Base-by-base conservation (phyloP, 2,113 vertebrate species). In the Dasypus novemcinctus region DNA sequence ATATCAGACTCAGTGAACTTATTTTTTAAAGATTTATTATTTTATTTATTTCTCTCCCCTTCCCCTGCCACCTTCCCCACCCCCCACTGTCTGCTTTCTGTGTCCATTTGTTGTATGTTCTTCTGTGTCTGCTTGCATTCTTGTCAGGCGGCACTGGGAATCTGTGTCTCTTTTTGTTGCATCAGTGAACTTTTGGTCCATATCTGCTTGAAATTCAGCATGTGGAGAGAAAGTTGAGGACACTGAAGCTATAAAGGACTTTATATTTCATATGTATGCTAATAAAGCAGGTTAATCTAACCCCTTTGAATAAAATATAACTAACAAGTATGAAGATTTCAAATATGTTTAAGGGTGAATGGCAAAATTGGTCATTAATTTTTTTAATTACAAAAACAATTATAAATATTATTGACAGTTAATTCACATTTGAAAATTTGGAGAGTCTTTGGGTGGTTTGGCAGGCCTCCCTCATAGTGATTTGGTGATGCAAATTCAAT, bases 1-100 rank as follows among this genome's bases (percentile, higher is more conserved):
- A 2, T 1, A n/a, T 0, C 0, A 3, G 0, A 0, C 11, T 72
- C 46, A 29, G 21, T 12, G n/a, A 25, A 43, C 66, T 75, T 78
- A n/a, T n/a, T n/a, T n/a, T n/a, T n/a, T n/a, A n/a, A n/a, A n/a
- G n/a, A n/a, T n/a, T n/a, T n/a, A n/a, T n/a, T n/a, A n/a, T n/a
- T n/a, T n/a, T n/a, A n/a, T n/a, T n/a, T n/a, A n/a, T n/a, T n/a
- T n/a, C n/a, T n/a, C n/a, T n/a, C n/a, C n/a, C n/a, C n/a, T n/a
- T n/a, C n/a, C n/a, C n/a, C n/a, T n/a, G n/a, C n/a, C n/a, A n/a
- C n/a, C n/a, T n/a, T n/a, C n/a, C n/a, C n/a, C n/a, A n/a, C n/a
- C n/a, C n/a, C n/a, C n/a, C n/a, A n/a, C n/a, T n/a, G n/a, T n/a
- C n/a, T n/a, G n/a, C n/a, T n/a, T n/a, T n/a, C n/a, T n/a, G n/a